Base-by-base conservation (phyloP, 1,140 invertebrate species). In the Brachionus asplanchnoidis region DNA sequence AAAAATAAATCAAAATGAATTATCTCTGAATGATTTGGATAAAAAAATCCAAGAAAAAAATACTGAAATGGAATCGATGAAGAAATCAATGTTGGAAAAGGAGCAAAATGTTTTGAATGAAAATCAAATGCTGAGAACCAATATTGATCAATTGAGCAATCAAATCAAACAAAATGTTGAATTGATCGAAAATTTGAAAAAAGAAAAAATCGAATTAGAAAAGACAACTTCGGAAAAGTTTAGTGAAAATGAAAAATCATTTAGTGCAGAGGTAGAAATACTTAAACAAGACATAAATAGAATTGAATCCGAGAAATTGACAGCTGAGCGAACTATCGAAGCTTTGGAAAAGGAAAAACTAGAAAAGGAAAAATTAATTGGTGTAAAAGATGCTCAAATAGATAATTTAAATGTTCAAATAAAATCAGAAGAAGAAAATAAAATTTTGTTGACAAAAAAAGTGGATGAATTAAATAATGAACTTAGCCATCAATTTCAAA, bases 401-500 rank as follows among this genome's bases (percentile, higher is more conserved):
- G 36, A 75, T 14, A 44, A 44, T 42, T 75, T 75, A 68, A 68
- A 68, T n/a, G 0, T 12, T 40, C 17, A 68, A 6, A 7, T 68
- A 11, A 40, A 68, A 14, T 32, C 11, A 11, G 66, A 32, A 17
- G 36, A 42, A 17, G 68, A 73, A 42, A 40, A 36, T 11, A 73
- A 20, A 12, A 14, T 42, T 20, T 20, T 20, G 17, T 12, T 73
- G 68, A 20, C 12, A 3, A 40, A 73, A 73, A 73, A 77, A 77
- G 26, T 77, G 26, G 73, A 77, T n/a, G 23, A 50, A 26, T 77
- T 77, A 46, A 53, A 77, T 12, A 77, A 53, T 50, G 73, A 77
- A 46, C n/a, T 77, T 5, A 77, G 20, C 20, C 42, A 53, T 12
- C 73, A 77, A 53, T 77, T 77, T 50, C n/a, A 46, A n/a, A 77